Evolutionary conservation across 2,797 vertebrate genomes (phyloP), one percentile per base, ranked within the genome.

Genomic region (Sebastes itinus): DNA sequence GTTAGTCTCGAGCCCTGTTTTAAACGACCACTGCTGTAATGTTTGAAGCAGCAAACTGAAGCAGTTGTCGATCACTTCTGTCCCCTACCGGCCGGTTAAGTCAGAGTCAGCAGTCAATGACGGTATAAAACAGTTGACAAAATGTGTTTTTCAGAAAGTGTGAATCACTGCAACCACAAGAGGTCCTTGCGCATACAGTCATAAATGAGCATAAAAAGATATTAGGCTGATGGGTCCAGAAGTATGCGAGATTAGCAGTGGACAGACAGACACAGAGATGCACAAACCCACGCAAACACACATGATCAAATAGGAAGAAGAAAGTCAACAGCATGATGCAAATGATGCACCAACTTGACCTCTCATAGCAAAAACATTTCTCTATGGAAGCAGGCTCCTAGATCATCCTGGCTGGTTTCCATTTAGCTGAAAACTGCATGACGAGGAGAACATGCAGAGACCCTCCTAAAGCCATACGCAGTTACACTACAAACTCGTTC

Each of bases 401-500:
- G 9, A 61, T 75, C 54, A 61, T 65, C 38, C 16, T 38, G 14
- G 11, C 42, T 52, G 25, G 23, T 72, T 52, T 68, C 27, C 20
- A 9, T 65, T 71, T 65, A 22, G 16, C 59, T 49, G 58, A 55
- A 16, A 58, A 33, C 55, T 30, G 18, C 32, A 49, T 32, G 8
- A 20, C 27, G 35, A 65, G 30, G 22, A 82, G 42, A 52, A 56
- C 49, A 78, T 66, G 12, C 42, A 72, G 75, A 61, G n/a, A 54
- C 30, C 33, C 54, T 77, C 28, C 23, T 25, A 33, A 52, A 78
- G 67, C 42, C 69, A 20, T 59, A 28, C 12, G 4, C 72, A 72
- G 38, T 59, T 64, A 66, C 75, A 83, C 75, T 35, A 68, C 77
- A 83, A 81, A 46, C 80, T 82, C 78, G 64, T 38, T 80, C 68